phyloP scores from a whole-genome alignment of 2,113 vertebrate genomes.

The Chloebia gouldiae region DNA sequence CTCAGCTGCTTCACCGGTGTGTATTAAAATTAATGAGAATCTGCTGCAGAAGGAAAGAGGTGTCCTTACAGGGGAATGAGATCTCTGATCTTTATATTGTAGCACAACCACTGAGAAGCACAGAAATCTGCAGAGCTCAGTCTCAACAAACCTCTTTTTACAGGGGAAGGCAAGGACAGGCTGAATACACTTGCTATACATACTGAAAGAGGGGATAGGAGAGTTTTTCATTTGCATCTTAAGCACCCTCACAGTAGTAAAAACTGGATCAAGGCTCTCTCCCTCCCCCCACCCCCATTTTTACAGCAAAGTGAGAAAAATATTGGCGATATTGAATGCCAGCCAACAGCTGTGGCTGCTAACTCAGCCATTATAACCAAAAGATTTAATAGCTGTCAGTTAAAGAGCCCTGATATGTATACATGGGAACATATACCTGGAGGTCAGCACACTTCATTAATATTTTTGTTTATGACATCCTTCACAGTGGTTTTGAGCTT shows the following conservation, averaged over 20 bases:
- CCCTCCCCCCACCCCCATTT: neutral
- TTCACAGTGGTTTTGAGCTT: neutral
- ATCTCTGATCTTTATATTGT: constrained; percentile 11
- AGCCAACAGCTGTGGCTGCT: constrained; percentile 9
- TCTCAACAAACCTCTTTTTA: neutral
- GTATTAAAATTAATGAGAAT: constrained; percentile 47
- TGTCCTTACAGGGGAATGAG: neutral
- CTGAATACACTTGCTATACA: neutral
- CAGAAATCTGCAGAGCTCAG: neutral
- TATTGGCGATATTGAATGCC: neutral
- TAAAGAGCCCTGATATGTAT: neutral
- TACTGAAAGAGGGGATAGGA: neutral
- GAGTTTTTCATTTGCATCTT: constrained; percentile 26
- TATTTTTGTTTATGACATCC: neutral
- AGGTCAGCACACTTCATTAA: neutral
- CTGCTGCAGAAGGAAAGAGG: neutral
- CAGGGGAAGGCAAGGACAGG: neutral
- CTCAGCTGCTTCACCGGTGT: neutral
- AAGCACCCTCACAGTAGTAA: neutral
- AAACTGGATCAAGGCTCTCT: neutral
- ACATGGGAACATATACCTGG: neutral
- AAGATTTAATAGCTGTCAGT: neutral
- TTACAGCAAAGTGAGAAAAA: neutral
- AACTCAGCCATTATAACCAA: neutral
- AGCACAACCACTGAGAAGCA: neutral